Evolutionary conservation across 2,113 vertebrate species (phyloP), one percentile per base, ranked within the genome.

Genomic region (Platysternon megacephalum): DNA sequence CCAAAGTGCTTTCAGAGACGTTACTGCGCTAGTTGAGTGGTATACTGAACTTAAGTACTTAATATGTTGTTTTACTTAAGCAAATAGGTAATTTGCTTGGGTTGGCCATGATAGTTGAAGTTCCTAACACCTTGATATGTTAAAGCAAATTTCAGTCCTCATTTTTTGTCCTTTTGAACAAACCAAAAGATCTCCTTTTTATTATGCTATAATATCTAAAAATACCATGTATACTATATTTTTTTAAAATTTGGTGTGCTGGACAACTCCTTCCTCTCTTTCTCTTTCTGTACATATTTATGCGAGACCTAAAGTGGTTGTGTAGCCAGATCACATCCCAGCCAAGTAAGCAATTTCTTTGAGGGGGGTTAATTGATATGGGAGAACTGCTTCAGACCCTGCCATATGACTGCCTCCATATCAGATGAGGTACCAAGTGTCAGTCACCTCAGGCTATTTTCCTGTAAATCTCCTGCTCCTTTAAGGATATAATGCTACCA

Each of bases 61-160:
- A 3, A 5, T 49, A 10, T 84, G 2, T 79, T 79, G 10, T 46
- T 92, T 79, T 93, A 28, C 28, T 4, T 65, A 3, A 86, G 24
- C 21, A 24, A 26, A 1, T 74, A 65, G 2, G 0, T 72, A 53
- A 13, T 42, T 76, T 76, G 11, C 22, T 46, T 26, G 32, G 52
- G 22, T 26, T 58, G 11, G 55, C 48, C 9, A 0, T 78, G 12
- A 68, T n/a, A 53, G 4, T 84, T 88, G 17, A 46, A 48, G 21
- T 21, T 87, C 8, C 8, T 2, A 1, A 14, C 2, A 1, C 17
- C 80, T 13, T 85, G 39, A 2, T 81, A n/a, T 1, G 3, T 28
- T 86, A 10, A 22, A 26, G 21, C 3, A 29, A 81, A 79, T 49
- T 79, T 56, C 51, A 85, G 6, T 58, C 11, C 79, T 91, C 4